Evolutionary conservation across 2,888 invertebrate species (phyloP), one percentile per base, ranked within the genome.

Genomic region (Philereme vetulata): DNA sequence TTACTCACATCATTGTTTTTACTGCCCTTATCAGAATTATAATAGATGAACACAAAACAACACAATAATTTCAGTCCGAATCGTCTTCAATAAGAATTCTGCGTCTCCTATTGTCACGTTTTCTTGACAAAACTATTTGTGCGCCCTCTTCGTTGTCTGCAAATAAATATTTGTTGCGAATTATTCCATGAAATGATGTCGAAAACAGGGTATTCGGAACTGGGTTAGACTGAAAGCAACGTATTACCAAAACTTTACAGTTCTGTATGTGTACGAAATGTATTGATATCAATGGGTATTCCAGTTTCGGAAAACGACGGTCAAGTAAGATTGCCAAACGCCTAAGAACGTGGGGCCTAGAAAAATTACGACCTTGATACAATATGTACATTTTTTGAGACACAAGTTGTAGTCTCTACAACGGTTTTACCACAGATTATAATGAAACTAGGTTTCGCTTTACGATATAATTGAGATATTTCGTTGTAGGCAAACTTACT

Each of bases 11-110:
- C 51, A 58, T 59, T 42, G 48, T 49, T 47, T 62, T 60, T 55
- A 55, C 21, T 62, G 5, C 35, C 6, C 42, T 47, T 21, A 47
- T 48, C 44, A 55, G 35, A 56, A 33, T 40, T 46, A 48, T 48
- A 58, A 58, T 58, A 57, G 21, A 66, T 50, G 54, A 47, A 43
- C 49, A 59, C 54, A 60, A 55, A 62, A 44, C 47, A 55, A 56
- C 50, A 58, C 48, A 56, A 49, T 58, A 71, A 66, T 67, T 36
- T 76, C 68, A 90, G 65, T 90, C 90, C 0, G 91, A 91, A 70
- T 91, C 91, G 60, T 88, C 89, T 46, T 90, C 90, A 59, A 90
- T 90, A 66, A 91, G 70, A 56, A 81, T 68, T 56, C 86, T 76
- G 9, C 84, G 82, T 70, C 80, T 87, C 72, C 81, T 86, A 63